Evolutionary conservation across 2,113 vertebrate species (phyloP).

Genomic region (Loxodonta africana): DNA sequence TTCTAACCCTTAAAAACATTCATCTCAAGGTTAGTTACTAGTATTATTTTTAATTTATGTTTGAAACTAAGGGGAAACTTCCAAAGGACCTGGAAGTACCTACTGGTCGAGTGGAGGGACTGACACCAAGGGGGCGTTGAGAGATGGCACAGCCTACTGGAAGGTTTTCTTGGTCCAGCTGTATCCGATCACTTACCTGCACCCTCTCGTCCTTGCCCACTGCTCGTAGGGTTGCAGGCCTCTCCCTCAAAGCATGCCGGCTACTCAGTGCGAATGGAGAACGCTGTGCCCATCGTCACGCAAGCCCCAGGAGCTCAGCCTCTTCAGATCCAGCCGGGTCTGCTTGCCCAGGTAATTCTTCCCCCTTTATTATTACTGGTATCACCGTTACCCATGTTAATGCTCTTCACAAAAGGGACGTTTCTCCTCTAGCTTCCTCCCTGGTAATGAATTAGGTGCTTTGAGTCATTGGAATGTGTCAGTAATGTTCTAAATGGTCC

Average conservation of each 20-base stretch:
- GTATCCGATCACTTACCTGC: background rate
- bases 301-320: slow-evolving; percentile 97
- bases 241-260: slow-evolving; percentile 98
- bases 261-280: slow-evolving; percentile 99
- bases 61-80: background rate
- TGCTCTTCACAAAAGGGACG: background rate
- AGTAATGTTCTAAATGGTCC: slow-evolving; percentile 18
- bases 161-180: background rate
- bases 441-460: background rate
- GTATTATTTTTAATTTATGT: background rate
- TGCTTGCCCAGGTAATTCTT: slow-evolving; percentile 97
- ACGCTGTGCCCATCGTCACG: slow-evolving; percentile 98
- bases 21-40: background rate
- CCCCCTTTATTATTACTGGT: background rate
- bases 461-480: background rate
- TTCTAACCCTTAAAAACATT: background rate
- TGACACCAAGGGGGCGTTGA: background rate
- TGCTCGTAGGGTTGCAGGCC: slow-evolving; percentile 94
- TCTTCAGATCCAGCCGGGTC: slow-evolving; percentile 98
- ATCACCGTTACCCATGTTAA: background rate
- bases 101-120: background rate
- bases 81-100: background rate
- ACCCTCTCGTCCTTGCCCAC: slow-evolving; percentile 72
- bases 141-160: background rate
- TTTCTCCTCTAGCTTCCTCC: background rate